Evolutionary conservation across 2,113 vertebrate species (phyloP).

Genomic region (Hemichromis elongatus): DNA sequence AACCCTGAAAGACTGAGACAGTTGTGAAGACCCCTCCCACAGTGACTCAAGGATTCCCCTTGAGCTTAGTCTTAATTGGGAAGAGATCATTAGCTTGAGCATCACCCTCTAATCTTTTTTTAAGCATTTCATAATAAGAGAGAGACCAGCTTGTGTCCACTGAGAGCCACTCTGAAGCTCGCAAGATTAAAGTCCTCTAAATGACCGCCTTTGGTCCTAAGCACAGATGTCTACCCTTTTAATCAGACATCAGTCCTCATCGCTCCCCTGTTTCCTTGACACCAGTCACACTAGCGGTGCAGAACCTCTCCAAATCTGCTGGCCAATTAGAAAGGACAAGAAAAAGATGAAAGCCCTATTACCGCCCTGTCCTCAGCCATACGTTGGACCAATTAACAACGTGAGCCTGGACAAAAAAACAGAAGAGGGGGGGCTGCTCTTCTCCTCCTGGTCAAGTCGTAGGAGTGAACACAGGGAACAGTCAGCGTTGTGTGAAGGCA

Average conservation of each 20-base stretch:
- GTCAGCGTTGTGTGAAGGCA: slow-evolving; percentile 22
- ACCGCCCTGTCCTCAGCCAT: slow-evolving; percentile 17
- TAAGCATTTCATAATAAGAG: slow-evolving; percentile 60
- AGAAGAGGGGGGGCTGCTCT: background rate
- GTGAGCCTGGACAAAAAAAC: background rate
- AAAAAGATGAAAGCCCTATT: slow-evolving; percentile 54
- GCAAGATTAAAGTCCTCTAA: slow-evolving; percentile 61
- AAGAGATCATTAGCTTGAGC: slow-evolving; percentile 54
- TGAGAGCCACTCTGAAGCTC: slow-evolving; percentile 35
- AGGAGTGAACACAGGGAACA: background rate
- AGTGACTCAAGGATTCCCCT: slow-evolving; percentile 3
- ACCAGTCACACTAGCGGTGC: background rate
- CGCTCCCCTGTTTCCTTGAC: slow-evolving; percentile 19
- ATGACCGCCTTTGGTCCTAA: slow-evolving; percentile 50
- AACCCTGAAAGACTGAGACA: background rate
- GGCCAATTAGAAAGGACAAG: slow-evolving; percentile 50
- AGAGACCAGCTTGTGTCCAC: slow-evolving; percentile 29
- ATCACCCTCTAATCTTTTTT: slow-evolving; percentile 49
- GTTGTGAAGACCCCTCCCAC: slow-evolving; percentile 1
- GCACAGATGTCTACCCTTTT: slow-evolving; percentile 24
- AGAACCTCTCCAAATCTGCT: background rate
- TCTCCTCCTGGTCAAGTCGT: background rate
- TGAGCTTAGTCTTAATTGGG: slow-evolving; percentile 53
- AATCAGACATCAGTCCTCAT: slow-evolving; percentile 33
- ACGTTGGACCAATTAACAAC: slow-evolving; percentile 48